These are phyloP conservation scores for Galerucella nymphaeae DNA, from an alignment of 2,888 invertebrate species.

Conservation along the genomic window DNA sequence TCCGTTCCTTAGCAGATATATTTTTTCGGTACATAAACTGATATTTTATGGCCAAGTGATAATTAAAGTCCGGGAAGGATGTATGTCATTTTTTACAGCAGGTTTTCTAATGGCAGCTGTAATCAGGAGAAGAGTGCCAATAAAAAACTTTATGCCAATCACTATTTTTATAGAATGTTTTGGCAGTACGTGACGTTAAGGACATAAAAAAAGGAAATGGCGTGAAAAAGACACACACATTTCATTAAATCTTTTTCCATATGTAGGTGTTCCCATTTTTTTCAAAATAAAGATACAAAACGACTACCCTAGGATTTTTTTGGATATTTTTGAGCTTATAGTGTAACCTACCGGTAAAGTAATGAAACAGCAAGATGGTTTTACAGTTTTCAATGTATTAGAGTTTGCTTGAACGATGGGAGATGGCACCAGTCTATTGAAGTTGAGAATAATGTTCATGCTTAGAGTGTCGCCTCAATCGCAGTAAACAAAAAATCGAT, in stretches of 20 bases:
- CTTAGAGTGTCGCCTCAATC: constrained; percentile 39
- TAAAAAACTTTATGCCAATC: constrained; percentile 26
- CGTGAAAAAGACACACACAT: too few relatives aligned
- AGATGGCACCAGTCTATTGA: background rate
- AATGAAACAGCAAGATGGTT: background rate
- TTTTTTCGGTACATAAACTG: background rate
- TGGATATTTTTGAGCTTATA: background rate
- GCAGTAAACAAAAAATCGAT: constrained; percentile 60
- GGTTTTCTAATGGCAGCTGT: constrained; percentile 26
- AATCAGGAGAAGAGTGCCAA: constrained; percentile 24
- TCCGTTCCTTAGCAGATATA: background rate
- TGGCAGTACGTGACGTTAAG: too few relatives aligned
- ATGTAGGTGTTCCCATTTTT: too few relatives aligned
- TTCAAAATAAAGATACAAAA: too few relatives aligned
- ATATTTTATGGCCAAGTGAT: too few relatives aligned
- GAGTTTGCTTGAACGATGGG: background rate
- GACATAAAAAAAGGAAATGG: background rate
- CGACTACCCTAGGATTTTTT: too few relatives aligned
- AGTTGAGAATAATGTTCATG: background rate
- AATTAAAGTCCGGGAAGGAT: background rate
- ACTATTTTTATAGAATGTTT: constrained; percentile 13
- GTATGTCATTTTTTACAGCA: constrained; percentile 17
- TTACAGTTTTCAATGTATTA: background rate
- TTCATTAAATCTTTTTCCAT: too few relatives aligned
- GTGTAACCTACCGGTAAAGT: background rate